These are phyloP conservation scores for Ephestia elutella DNA, from an alignment of 1,140 invertebrate genomes.

Conservation along the genomic window DNA sequence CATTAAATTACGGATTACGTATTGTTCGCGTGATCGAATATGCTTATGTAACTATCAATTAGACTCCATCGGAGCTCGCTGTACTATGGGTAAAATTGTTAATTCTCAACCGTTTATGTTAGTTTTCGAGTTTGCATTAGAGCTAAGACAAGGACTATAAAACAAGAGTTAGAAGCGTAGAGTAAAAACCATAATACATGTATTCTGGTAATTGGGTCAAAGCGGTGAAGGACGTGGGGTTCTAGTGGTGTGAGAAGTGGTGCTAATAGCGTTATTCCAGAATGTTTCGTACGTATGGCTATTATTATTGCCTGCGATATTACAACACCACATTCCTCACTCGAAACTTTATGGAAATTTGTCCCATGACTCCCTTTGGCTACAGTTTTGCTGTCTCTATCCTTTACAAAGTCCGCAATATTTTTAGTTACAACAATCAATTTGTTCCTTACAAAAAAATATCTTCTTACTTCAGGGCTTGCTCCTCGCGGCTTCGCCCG, in stretches of 20 bases:
- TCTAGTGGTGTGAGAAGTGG: conserved; percentile 31
- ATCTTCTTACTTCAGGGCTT: too few species aligned
- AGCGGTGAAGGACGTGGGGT: conserved; percentile 43
- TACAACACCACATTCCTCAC: conserved; percentile 51
- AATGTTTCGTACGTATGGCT: conserved; percentile 51
- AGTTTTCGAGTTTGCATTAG: too few species aligned
- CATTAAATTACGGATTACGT: neutral
- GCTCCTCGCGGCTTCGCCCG: too few species aligned
- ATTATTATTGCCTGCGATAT: conserved; percentile 51
- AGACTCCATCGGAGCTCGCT: neutral
- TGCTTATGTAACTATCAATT: neutral
- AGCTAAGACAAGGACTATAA: neutral
- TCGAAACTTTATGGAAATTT: conserved; percentile 62
- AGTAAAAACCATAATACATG: conserved; percentile 20
- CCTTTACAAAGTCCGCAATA: conserved; percentile 1
- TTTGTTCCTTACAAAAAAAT: too few species aligned
- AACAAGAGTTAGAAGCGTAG: neutral
- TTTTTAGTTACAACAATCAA: conserved; percentile 14
- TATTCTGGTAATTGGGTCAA: conserved; percentile 65
- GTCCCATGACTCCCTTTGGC: conserved; percentile 55
- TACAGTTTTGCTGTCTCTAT: conserved; percentile 43
- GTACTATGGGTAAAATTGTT: too few species aligned
- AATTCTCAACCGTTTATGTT: too few species aligned
- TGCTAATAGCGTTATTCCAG: conserved; percentile 36
- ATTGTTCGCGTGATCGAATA: neutral